Conservation (phyloP, 2,113 vertebrate species). For the Callionymus lyra region DNA sequence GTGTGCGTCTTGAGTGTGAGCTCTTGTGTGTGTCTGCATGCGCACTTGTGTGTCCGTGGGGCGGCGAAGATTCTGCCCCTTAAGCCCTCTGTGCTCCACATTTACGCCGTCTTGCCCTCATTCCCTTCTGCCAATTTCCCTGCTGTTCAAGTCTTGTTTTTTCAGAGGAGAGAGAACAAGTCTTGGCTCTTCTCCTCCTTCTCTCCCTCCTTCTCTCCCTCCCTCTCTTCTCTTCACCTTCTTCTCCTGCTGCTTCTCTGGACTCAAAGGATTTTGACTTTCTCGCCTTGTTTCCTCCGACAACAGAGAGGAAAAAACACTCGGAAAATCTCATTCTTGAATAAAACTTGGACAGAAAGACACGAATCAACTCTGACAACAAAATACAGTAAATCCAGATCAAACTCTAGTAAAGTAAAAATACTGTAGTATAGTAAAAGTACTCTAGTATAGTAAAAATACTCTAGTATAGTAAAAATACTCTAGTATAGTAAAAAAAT, state of each 20-base stretch:
- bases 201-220: slow-evolving; percentile 29
- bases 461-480: no score
- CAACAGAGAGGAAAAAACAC: slow-evolving; percentile 2
- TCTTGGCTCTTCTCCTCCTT: slow-evolving; percentile 36
- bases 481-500: no score
- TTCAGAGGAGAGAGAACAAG: slow-evolving; percentile 35
- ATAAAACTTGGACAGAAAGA: no score
- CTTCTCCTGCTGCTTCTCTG: slow-evolving; percentile 41
- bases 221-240: slow-evolving; percentile 47
- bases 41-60: not conserved
- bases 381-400: no score
- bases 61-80: slow-evolving; percentile 29
- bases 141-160: slow-evolving; percentile 21
- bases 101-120: slow-evolving; percentile 51
- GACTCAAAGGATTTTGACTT: slow-evolving; percentile 37
- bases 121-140: slow-evolving; percentile 53
- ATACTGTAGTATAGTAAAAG: no score
- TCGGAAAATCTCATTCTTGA: no score
- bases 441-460: no score
- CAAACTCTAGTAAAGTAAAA: no score
- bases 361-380: no score
- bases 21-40: slow-evolving; percentile 14
- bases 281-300: slow-evolving; percentile 15
- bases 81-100: slow-evolving; percentile 53
- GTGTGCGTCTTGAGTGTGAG: no score